Evolutionary conservation across 2,113 vertebrate species (phyloP).

Genomic region (Anguilla japonica): DNA sequence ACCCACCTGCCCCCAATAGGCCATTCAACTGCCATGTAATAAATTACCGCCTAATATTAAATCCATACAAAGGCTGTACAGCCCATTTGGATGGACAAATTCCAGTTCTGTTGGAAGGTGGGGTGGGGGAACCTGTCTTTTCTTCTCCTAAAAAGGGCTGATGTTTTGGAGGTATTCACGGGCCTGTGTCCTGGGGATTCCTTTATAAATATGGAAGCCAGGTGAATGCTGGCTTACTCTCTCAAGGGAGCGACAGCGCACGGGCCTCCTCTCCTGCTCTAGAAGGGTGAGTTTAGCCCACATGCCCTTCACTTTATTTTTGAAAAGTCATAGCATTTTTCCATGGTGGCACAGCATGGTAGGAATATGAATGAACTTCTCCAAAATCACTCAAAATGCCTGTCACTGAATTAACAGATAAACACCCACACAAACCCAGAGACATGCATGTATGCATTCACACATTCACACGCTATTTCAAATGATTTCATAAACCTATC

Average conservation of each 20-base stretch:
- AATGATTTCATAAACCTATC: too few relatives aligned
- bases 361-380: neutral
- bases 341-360: neutral
- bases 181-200: conserved; percentile 6
- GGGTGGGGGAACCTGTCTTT: conserved; percentile 47
- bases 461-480: too few relatives aligned
- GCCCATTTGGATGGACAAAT: conserved; percentile 31
- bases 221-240: conserved; percentile 39
- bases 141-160: conserved; percentile 45
- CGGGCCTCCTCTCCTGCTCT: conserved; percentile 33
- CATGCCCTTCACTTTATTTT: neutral
- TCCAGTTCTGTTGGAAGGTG: conserved; percentile 21
- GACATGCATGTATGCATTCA: too few relatives aligned
- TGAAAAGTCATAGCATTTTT: neutral
- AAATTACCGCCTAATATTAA: conserved; percentile 49
- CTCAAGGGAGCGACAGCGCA: conserved; percentile 32
- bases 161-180: conserved; percentile 15
- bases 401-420: too few relatives aligned
- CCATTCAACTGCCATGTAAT: conserved; percentile 19
- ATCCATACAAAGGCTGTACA: conserved; percentile 29
- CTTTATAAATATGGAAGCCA: conserved; percentile 38
- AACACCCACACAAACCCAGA: too few relatives aligned
- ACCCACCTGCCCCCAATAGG: conserved; percentile 25
- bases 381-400: too few relatives aligned
- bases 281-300: conserved; percentile 35